Conservation (phyloP, 2,113 vertebrate species). For the Syngnathus scovelli region DNA sequence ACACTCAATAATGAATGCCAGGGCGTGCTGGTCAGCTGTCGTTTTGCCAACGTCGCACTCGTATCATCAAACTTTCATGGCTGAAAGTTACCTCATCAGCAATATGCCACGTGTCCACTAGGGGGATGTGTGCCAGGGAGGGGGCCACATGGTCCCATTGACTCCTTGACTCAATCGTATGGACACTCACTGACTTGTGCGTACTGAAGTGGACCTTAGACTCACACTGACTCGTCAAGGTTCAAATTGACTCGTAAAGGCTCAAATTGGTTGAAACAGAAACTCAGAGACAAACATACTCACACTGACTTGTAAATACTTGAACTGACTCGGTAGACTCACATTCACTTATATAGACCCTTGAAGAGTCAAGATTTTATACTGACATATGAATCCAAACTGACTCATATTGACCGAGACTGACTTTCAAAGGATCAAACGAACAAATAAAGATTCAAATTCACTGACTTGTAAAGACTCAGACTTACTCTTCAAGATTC, state of each 20-base stretch:
- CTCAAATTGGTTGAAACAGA: not conserved
- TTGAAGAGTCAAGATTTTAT: too few relatives aligned
- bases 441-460: too few relatives aligned
- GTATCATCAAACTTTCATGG: conserved; percentile 4
- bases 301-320: not conserved
- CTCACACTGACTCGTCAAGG: not conserved
- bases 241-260: not conserved
- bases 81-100: not conserved
- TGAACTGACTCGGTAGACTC: not conserved
- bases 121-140: not conserved
- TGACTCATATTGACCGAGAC: too few relatives aligned
- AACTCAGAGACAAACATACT: not conserved
- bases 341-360: too few relatives aligned
- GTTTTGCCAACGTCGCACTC: conserved; percentile 7
- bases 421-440: too few relatives aligned
- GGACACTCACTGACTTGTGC: too few relatives aligned
- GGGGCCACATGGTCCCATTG: not conserved
- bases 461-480: not conserved
- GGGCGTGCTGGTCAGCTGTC: conserved; percentile 5
- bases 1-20: conserved; percentile 6
- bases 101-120: not conserved
- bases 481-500: not conserved
- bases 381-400: too few relatives aligned
- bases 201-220: not conserved
- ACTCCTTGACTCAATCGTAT: not conserved